Conservation (phyloP, 2,888 invertebrate species). For the Nemurella pictetii region DNA sequence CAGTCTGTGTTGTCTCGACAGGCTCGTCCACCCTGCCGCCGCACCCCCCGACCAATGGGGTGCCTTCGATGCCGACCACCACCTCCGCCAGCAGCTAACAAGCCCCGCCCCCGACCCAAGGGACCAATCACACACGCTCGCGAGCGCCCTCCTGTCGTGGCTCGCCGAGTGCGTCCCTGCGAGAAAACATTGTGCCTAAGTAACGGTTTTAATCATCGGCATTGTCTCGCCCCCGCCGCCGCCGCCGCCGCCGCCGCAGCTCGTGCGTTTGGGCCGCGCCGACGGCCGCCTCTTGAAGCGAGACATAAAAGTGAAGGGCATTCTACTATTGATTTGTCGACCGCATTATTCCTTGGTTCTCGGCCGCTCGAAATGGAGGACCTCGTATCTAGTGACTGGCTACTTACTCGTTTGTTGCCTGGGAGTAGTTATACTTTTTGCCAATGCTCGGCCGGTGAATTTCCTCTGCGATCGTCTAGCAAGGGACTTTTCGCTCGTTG, state of each 20-base stretch:
- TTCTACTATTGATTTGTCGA: background rate
- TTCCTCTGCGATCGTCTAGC: background rate
- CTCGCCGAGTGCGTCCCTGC: constrained; percentile 3
- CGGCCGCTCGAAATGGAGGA: background rate
- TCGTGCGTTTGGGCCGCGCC: no score
- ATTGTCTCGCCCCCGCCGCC: no score
- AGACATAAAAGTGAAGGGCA: background rate
- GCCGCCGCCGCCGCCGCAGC: no score
- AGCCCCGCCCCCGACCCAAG: constrained; percentile 32
- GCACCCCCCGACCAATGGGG: constrained; percentile 36
- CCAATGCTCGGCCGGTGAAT: no score
- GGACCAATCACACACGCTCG: constrained; percentile 39
- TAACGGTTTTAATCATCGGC: background rate
- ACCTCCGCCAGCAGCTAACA: constrained; percentile 44
- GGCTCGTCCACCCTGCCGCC: constrained; percentile 37
- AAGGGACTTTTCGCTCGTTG: background rate
- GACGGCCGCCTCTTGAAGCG: no score
- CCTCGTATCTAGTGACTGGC: background rate
- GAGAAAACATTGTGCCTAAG: constrained; percentile 25
- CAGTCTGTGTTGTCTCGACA: no score
- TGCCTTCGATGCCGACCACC: constrained; percentile 42
- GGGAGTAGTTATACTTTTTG: no score
- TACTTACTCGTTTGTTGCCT: background rate
- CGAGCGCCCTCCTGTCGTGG: constrained; percentile 6
- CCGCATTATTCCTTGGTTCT: background rate